Evolutionary conservation across 2,113 vertebrate species (phyloP).

Genomic region (Bothrops jararaca): DNA sequence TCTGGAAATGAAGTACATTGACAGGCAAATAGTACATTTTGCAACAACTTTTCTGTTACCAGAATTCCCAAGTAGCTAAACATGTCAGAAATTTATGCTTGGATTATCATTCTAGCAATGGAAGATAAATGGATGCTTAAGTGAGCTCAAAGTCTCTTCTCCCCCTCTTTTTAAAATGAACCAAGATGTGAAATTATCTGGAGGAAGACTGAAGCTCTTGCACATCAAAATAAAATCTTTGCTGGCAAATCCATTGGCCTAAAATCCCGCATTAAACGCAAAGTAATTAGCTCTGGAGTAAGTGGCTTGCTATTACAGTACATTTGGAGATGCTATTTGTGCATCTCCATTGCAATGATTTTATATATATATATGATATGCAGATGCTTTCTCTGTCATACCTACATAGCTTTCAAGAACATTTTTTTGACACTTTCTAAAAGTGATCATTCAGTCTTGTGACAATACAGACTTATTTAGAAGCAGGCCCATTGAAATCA

Average conservation of each 20-base stretch:
- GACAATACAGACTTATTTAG: background rate
- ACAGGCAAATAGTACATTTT: background rate
- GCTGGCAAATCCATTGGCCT: background rate
- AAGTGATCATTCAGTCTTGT: background rate
- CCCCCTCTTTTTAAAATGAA: background rate
- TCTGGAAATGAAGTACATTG: slow-evolving; percentile 12
- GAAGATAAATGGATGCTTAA: accelerated
- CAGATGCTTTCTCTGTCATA: background rate
- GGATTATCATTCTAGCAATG: background rate
- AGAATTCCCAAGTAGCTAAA: accelerated
- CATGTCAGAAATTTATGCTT: background rate
- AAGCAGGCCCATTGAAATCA: background rate
- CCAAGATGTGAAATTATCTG: background rate
- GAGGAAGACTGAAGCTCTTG: background rate
- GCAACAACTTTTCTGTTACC: background rate
- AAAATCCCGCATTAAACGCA: background rate
- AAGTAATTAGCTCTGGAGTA: background rate
- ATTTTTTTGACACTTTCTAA: background rate
- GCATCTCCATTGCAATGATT: background rate
- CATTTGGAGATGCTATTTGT: background rate
- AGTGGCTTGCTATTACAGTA: background rate
- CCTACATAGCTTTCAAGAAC: background rate
- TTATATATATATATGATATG: background rate
- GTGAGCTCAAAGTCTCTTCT: background rate
- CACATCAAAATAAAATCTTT: background rate